phyloP scores from a whole-genome alignment of 2,888 invertebrate species.

The Tholera decimalis region DNA sequence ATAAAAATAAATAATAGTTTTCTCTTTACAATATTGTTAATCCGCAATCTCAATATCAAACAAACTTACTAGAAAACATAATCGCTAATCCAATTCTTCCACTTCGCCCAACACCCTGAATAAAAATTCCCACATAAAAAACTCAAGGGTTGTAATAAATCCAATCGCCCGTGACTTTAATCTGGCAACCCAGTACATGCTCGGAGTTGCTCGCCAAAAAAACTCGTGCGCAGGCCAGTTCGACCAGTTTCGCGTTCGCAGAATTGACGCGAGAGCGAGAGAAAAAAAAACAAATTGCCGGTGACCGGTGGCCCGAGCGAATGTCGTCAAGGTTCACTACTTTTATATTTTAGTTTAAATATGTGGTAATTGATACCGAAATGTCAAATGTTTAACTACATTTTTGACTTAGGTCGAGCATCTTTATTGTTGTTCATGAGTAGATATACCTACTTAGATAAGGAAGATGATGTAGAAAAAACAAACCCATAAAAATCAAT shows the following conservation, averaged over 20 bases:
- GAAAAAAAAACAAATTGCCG: conserved; percentile 85
- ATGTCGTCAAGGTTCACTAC: conserved; percentile 87
- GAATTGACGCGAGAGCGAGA: conserved; percentile 76
- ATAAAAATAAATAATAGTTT: no score
- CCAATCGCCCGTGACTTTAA: conserved; percentile 58
- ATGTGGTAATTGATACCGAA: conserved; percentile 55
- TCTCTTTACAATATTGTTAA: background rate
- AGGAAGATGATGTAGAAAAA: background rate
- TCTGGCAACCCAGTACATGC: conserved; percentile 76
- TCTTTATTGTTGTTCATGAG: conserved; percentile 5
- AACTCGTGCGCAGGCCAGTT: conserved; percentile 80
- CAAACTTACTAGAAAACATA: background rate
- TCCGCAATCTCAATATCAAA: background rate
- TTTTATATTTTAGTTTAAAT: conserved; percentile 74
- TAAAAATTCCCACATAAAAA: conserved; percentile 49
- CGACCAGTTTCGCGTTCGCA: conserved; percentile 88
- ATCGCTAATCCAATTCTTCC: conserved; percentile 18
- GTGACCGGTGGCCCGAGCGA: conserved; percentile 74
- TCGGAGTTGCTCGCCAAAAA: conserved; percentile 83
- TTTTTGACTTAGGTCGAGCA: conserved; percentile 25
- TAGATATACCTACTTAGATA: conserved; percentile 2
- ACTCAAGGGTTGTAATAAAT: conserved; percentile 61
- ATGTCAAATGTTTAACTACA: conserved; percentile 55
- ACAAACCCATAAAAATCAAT: no score
- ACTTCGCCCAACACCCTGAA: conserved; percentile 31